Conservation (phyloP, 2,888 invertebrate species). For the Danaus chrysippus region DNA sequence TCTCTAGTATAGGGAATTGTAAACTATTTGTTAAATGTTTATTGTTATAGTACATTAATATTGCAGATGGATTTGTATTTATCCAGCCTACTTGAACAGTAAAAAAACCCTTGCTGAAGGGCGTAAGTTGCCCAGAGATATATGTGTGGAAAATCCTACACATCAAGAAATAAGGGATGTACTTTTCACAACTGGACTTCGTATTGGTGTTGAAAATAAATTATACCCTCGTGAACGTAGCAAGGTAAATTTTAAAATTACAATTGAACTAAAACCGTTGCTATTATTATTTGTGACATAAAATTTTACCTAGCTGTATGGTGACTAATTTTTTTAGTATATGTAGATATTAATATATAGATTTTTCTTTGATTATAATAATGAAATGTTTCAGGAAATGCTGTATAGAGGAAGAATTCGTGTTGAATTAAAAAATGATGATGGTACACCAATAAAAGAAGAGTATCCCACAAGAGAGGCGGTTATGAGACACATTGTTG, state of each 20-base stretch:
- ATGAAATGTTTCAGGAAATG: conserved; percentile 79
- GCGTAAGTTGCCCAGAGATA: conserved; percentile 88
- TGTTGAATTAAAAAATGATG: conserved; percentile 94
- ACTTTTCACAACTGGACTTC: conserved; percentile 88
- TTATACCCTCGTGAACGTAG: conserved; percentile 94
- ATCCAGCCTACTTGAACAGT: conserved; percentile 97
- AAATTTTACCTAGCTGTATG: no score
- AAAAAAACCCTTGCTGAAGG: conserved; percentile 95
- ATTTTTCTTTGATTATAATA: conserved; percentile 5
- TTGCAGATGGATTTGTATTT: conserved; percentile 95
- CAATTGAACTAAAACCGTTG: no score
- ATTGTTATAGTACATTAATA: conserved; percentile 8
- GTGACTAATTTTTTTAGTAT: neutral
- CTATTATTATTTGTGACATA: no score
- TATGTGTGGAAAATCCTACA: conserved; percentile 96
- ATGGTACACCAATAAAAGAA: conserved; percentile 86
- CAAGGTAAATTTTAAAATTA: conserved; percentile 65
- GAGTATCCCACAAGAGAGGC: conserved; percentile 88
- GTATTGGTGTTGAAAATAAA: conserved; percentile 95
- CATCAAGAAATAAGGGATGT: conserved; percentile 97
- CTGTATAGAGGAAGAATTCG: conserved; percentile 92
- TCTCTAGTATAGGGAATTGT: no score
- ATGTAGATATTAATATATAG: neutral
- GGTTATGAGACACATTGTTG: conserved; percentile 86
- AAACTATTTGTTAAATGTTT: no score